Evolutionary conservation across 2,888 invertebrate species (phyloP).

Genomic region (Nephrocerus scutellatus): DNA sequence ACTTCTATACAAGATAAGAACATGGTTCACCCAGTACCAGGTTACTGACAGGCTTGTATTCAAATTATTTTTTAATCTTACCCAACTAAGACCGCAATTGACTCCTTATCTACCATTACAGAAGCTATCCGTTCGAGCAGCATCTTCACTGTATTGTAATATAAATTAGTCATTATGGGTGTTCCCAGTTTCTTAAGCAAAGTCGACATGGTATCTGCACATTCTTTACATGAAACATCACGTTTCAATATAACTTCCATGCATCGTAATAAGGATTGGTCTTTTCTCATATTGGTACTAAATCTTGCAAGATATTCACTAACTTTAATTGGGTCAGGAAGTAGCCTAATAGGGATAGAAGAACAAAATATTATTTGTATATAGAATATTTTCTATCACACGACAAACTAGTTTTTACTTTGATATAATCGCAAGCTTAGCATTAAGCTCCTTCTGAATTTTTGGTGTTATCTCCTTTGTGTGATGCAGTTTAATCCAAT

Average conservation of each 20-base stretch:
- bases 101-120: slow-evolving; percentile 90
- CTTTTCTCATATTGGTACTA: slow-evolving; percentile 69
- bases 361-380: background rate
- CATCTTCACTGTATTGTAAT: slow-evolving; percentile 95
- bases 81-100: slow-evolving; percentile 65
- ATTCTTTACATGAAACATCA: slow-evolving; percentile 88
- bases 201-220: slow-evolving; percentile 79
- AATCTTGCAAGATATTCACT: slow-evolving; percentile 81
- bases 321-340: slow-evolving; percentile 89
- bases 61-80: slow-evolving; percentile 40
- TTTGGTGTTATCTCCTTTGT: slow-evolving; percentile 58
- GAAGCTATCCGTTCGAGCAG: slow-evolving; percentile 89
- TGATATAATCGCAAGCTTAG: slow-evolving; percentile 52
- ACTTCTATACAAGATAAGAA: no score
- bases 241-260: slow-evolving; percentile 85
- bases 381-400: no score
- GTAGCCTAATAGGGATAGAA: slow-evolving; percentile 53
- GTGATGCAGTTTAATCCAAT: slow-evolving; percentile 79
- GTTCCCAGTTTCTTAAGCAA: slow-evolving; percentile 87
- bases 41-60: no score
- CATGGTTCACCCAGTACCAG: no score
- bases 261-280: slow-evolving; percentile 61
- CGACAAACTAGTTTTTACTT: no score
- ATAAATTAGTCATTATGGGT: slow-evolving; percentile 89
- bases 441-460: slow-evolving; percentile 64